Evolutionary conservation across 2,888 invertebrate species (phyloP), one percentile per base, ranked within the genome.

Genomic region (Nemotelus pantherinus): DNA sequence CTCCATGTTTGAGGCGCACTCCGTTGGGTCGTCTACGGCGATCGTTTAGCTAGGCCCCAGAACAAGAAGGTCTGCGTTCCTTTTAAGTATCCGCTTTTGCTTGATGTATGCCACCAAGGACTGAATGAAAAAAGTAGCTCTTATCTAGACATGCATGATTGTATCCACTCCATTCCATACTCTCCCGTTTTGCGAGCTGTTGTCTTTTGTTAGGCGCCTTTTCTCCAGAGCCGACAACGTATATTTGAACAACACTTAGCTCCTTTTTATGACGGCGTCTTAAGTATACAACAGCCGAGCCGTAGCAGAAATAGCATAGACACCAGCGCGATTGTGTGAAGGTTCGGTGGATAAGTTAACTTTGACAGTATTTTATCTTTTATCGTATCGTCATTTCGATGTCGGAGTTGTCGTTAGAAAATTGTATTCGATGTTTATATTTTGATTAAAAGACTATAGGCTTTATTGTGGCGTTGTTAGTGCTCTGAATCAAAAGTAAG

Each of bases 111-210:
- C 39, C 63, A 47, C 5, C 3, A 74, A 74, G 48, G 74, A 74
- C 60, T 74, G 10, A 50, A 25, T 68, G 50, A 50, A 68, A 9
- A 57, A 58, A 72, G 47, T 47, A 47, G 53, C 47, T 74, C 60
- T 58, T 60, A 74, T 74, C 74, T 63, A 41, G 60, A 63, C 74
- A 63, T 74, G 63, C 60, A 74, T 74, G 74, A 74, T 74, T 74
- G 44, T 47, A 60, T 74, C 70, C 53, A 50, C 70, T 53, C 70
- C 70, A 70, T 53, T 70, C 44, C 41, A 53, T n/a, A 53, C 43
- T 70, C 53, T 43, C 25, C 60, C 63, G 63, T 74, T 63, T 74
- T 63, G 47, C 74, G 63, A 74, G 74, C 60, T 63, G 74, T 74
- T 74, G 74, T 63, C 74, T 74, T 74, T 63, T 74, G 74, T 74